These are phyloP conservation scores for Orcinus orca DNA, from an alignment of 2,113 vertebrate genomes.

Conservation along the genomic window DNA sequence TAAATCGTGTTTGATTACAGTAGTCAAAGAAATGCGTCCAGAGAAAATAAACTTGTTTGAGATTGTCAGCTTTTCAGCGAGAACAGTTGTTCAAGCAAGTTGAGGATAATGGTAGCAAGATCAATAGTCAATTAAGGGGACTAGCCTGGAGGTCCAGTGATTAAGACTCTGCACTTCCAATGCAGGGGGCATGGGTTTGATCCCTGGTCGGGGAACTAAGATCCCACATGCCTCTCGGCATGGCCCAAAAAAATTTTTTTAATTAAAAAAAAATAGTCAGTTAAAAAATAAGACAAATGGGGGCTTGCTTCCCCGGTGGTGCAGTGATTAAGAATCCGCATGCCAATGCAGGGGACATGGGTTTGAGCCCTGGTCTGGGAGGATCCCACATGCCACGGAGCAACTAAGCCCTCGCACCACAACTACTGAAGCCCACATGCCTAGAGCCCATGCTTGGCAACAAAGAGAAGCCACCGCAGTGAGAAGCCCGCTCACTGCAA, in stretches of 20 bases:
- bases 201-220: neutral
- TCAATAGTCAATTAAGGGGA: neutral
- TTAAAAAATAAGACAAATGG: neutral
- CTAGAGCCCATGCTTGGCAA: too few species aligned
- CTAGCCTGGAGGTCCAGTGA: neutral
- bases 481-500: too few species aligned
- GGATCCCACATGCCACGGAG: too few species aligned
- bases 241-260: rapidly evolving
- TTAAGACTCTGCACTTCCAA: neutral
- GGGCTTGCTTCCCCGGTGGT: too few species aligned
- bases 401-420: too few species aligned
- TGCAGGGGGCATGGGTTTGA: neutral
- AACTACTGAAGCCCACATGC: too few species aligned
- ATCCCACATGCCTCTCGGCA: neutral
- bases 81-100: neutral
- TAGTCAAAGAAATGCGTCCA: neutral
- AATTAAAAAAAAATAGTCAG: too few species aligned
- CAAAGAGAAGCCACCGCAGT: too few species aligned
- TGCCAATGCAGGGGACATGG: too few species aligned
- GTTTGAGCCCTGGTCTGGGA: too few species aligned
- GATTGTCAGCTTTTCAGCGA: neutral
- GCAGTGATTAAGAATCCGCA: too few species aligned
- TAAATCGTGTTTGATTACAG: conserved; percentile 4
- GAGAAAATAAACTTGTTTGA: conserved; percentile 34
- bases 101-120: neutral